phyloP scores from a whole-genome alignment of 2,888 invertebrate species.

The Hirudinaria manillensis region DNA sequence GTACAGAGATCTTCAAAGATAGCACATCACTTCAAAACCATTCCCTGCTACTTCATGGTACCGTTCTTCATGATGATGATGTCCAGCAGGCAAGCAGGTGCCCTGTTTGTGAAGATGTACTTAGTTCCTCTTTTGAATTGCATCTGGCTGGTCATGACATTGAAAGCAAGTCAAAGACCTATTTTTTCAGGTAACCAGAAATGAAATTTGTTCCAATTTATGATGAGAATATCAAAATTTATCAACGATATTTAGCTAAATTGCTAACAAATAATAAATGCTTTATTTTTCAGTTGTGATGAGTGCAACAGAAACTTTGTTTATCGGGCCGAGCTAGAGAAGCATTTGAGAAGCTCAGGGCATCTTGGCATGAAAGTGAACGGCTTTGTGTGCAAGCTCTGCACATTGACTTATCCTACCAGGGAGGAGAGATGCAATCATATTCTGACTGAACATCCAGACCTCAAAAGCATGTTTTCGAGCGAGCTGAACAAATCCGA shows the following conservation, averaged over 20 bases:
- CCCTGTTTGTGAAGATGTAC: conserved; percentile 11
- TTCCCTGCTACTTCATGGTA: neutral
- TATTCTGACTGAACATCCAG: neutral
- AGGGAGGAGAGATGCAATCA: neutral
- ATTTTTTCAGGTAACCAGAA: conserved; percentile 10
- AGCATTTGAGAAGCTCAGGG: conserved; percentile 11
- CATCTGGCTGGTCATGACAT: conserved; percentile 3
- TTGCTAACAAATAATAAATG: neutral
- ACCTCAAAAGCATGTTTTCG: neutral
- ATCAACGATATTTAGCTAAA: neutral
- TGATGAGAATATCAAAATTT: too few relatives aligned
- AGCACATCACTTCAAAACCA: neutral
- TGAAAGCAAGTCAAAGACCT: conserved; percentile 10
- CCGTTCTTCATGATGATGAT: neutral
- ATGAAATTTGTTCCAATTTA: neutral
- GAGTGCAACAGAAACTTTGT: conserved; percentile 13
- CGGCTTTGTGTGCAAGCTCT: conserved; percentile 7
- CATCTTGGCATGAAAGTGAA: neutral
- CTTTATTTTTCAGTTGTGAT: neutral
- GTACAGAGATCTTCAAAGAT: neutral
- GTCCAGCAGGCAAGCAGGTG: neutral
- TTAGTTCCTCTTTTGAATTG: conserved; percentile 8
- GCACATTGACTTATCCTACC: neutral
- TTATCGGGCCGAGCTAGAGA: conserved; percentile 8
- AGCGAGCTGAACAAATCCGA: conserved; percentile 6